Base-by-base conservation (phyloP, 1,140 invertebrate species). In the Cydia pomonella region DNA sequence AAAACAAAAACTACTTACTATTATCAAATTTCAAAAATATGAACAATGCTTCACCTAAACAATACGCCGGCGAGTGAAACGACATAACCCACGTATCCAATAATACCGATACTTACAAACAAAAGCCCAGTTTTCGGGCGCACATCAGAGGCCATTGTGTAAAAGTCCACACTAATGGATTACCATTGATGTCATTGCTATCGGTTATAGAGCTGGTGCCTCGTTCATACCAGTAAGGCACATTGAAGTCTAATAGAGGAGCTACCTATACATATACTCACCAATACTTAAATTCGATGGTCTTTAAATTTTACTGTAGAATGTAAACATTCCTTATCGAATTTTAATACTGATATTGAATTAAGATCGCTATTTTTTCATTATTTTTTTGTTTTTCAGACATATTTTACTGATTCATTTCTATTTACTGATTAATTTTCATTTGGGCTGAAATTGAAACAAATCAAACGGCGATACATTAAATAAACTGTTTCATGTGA, bases 101-200 rank as follows among this genome's bases (percentile, higher is more conserved):
- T 69, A 69, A 69, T 69, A 38, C 75, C 74, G 74, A 72, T 76
- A 76, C 75, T 77, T 77, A 82, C 84, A 85, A 85, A 85, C 76
- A 77, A 80, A 75, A 78, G 81, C 80, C 82, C 77, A 75, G 80
- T 79, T 77, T 81, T 82, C 74, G 75, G 77, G 38, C 13, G 73
- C 72, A 73, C 79, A 76, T 79, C 81, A 80, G 33, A 25, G 59
- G 74, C 73, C 77, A 88, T 91, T 88, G 87, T 90, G 82, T 79
- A 84, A 84, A 84, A 86, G 81, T 85, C 83, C 84, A 84, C 82
- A 77, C 86, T 91, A 91, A 91, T 91, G 88, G 89, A 91, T 91
- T 91, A 90, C 53, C 53, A 84, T 78, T 82, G 82, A 82, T 81
- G 80, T 79, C 82, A 77, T 59, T 59, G 53, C 21, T 23, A n/a